A percentile compares a stretch with the other conserved stretches of the same genome.
Conservation (phyloP, 2,113 vertebrate species). For the Turnix velox region DNA sequence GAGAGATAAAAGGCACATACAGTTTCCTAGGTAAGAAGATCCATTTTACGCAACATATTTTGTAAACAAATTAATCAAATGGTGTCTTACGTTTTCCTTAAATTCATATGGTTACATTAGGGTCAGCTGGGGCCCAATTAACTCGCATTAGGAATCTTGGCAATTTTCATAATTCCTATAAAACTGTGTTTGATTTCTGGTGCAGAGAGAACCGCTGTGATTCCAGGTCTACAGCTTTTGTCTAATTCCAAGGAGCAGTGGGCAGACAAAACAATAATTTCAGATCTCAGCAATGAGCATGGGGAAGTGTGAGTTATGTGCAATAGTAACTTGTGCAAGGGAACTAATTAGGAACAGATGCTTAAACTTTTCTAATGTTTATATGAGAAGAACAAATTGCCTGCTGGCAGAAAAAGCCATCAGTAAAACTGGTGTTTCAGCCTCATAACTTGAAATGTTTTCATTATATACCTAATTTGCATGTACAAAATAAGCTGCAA, state of each 20-base stretch:
- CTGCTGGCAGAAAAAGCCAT: slow-evolving; percentile 15
- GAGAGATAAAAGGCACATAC: neutral
- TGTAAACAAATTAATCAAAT: slow-evolving; percentile 52
- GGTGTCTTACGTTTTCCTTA: neutral
- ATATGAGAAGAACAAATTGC: slow-evolving; percentile 52
- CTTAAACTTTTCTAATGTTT: slow-evolving; percentile 35
- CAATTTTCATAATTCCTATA: slow-evolving; percentile 24
- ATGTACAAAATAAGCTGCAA: slow-evolving; percentile 21
- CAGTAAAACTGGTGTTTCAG: slow-evolving; percentile 29
- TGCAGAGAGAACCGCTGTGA: slow-evolving; percentile 2
- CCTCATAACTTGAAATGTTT: slow-evolving; percentile 14
- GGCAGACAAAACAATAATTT: slow-evolving; percentile 54
- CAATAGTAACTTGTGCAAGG: slow-evolving; percentile 23
- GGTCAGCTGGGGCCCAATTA: slow-evolving; percentile 16
- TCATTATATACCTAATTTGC: slow-evolving; percentile 44
- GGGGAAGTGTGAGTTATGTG: slow-evolving; percentile 11
- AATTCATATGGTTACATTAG: neutral
- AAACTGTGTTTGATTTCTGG: slow-evolving; percentile 39
- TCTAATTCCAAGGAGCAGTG: slow-evolving; percentile 6
- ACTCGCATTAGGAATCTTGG: neutral
- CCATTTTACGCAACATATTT: neutral
- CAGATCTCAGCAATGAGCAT: neutral
- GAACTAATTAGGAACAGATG: slow-evolving; percentile 62
- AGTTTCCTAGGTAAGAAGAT: neutral
- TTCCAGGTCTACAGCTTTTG: neutral